A percentile compares a stretch with the other conserved stretches of the same genome.
These are phyloP conservation scores for Hanleya hanleyi DNA, from an alignment of 2,888 invertebrate species.

Conservation along the genomic window DNA sequence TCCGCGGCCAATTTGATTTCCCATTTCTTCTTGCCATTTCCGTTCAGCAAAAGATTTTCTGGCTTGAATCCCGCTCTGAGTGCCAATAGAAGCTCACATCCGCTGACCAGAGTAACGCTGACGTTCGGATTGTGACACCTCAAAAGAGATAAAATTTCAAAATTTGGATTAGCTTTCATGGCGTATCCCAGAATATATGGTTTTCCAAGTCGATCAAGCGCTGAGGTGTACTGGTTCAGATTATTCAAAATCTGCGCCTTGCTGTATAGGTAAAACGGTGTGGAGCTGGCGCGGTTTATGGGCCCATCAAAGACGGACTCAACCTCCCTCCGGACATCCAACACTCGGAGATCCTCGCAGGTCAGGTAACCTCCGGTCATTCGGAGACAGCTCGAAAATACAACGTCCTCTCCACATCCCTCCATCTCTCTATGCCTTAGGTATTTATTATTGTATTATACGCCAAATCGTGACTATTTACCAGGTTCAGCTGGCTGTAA, in stretches of 20 bases:
- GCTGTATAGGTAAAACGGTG: constrained; percentile 63
- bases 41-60: constrained; percentile 69
- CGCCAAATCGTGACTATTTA: too few species aligned
- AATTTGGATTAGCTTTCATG: constrained; percentile 71
- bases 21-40: constrained; percentile 72
- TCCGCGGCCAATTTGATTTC: constrained; percentile 70
- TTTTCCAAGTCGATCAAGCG: constrained; percentile 34
- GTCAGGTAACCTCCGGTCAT: constrained; percentile 33
- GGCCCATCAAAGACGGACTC: constrained; percentile 13
- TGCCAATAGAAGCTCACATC: constrained; percentile 70
- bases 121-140: not conserved
- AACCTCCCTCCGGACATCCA: constrained; percentile 23
- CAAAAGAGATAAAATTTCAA: constrained; percentile 48
- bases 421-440: too few species aligned
- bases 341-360: constrained; percentile 44
- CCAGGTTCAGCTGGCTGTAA: too few species aligned
- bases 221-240: constrained; percentile 44
- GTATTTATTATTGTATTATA: too few species aligned
- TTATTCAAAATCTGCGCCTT: constrained; percentile 52
- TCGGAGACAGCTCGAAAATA: not conserved
- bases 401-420: too few species aligned
- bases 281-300: constrained; percentile 10
- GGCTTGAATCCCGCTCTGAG: constrained; percentile 68
- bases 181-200: constrained; percentile 62
- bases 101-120: constrained; percentile 65